These are phyloP conservation scores for Syndactyla subalaris DNA, from an alignment of 2,797 vertebrate genomes.

Conservation along the genomic window DNA sequence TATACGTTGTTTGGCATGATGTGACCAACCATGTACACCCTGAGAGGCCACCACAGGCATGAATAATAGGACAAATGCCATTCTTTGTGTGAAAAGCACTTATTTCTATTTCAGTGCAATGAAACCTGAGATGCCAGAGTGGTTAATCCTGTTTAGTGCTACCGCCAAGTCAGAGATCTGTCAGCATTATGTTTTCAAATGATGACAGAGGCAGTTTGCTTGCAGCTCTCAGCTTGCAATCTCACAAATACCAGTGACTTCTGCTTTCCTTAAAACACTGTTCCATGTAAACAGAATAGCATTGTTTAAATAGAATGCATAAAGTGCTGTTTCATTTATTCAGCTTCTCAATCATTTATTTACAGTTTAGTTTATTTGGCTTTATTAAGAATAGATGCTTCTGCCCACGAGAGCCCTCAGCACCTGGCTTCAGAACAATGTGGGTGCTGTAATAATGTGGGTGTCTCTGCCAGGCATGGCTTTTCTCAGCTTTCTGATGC, in stretches of 20 bases:
- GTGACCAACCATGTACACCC: not conserved
- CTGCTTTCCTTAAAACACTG: not conserved
- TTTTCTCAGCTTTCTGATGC: not conserved
- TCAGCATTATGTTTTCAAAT: not conserved
- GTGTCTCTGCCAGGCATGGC: not conserved
- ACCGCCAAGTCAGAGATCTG: conserved; percentile 2
- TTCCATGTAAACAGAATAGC: not conserved
- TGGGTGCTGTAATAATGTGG: fast-evolving
- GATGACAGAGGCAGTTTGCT: conserved; percentile 24
- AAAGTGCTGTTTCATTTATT: not conserved
- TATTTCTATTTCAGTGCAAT: conserved; percentile 24
- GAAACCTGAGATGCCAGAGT: conserved; percentile 46
- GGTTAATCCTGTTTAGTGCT: conserved; percentile 43
- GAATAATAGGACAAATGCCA: conserved; percentile 20
- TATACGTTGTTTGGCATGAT: not conserved
- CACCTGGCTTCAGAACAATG: fast-evolving
- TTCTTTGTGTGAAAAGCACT: not conserved
- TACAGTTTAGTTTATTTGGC: not conserved
- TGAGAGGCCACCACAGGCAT: not conserved
- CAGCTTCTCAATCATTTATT: not conserved
- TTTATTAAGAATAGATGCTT: not conserved
- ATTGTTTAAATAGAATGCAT: not conserved
- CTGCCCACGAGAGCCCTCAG: not conserved
- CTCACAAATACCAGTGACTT: not conserved
- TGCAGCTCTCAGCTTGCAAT: not conserved